phyloP scores from a whole-genome alignment of 2,797 vertebrate species.

The Geotrypetes seraphini region DNA sequence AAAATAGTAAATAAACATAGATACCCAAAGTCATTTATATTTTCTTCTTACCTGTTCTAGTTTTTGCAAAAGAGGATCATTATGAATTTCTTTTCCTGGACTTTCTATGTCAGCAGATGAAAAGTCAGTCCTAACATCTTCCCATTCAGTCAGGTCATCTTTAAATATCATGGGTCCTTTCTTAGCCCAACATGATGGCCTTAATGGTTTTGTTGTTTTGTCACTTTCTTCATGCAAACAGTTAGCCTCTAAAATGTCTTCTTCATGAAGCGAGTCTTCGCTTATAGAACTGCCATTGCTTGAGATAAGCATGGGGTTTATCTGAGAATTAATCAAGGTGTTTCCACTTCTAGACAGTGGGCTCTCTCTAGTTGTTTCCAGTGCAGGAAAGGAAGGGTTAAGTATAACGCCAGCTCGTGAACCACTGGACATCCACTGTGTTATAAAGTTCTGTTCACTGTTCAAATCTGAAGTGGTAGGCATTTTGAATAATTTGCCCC shows the following conservation, averaged over 20 bases:
- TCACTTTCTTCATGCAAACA: slow-evolving; percentile 4
- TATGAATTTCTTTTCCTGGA: slow-evolving; percentile 26
- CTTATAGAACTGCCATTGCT: slow-evolving; percentile 57
- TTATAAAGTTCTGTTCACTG: slow-evolving; percentile 55
- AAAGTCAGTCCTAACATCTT: slow-evolving; percentile 13
- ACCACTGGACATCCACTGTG: slow-evolving; percentile 64
- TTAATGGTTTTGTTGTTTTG: slow-evolving; percentile 3
- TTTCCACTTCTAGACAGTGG: slow-evolving; percentile 20
- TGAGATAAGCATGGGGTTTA: slow-evolving; percentile 49
- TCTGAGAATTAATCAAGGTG: slow-evolving; percentile 48
- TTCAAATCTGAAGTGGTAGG: slow-evolving; percentile 59
- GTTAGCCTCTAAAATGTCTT: slow-evolving; percentile 8
- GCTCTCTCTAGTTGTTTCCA: slow-evolving; percentile 32
- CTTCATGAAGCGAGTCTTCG: slow-evolving; percentile 44
- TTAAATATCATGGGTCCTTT: slow-evolving; percentile 3
- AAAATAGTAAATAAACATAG: background rate
- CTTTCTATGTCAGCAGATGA: slow-evolving; percentile 2
- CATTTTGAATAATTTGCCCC: slow-evolving; percentile 50
- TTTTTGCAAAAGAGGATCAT: slow-evolving; percentile 59
- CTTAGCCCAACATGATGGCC: slow-evolving; percentile 1
- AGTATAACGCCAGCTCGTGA: slow-evolving; percentile 76
- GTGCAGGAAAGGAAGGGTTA: slow-evolving; percentile 41
- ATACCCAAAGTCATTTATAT: background rate
- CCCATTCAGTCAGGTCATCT: background rate
- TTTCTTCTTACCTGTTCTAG: slow-evolving; percentile 69